These are phyloP conservation scores for Trochalopteron elliotii DNA, from an alignment of 2,113 vertebrate genomes.

Conservation along the genomic window DNA sequence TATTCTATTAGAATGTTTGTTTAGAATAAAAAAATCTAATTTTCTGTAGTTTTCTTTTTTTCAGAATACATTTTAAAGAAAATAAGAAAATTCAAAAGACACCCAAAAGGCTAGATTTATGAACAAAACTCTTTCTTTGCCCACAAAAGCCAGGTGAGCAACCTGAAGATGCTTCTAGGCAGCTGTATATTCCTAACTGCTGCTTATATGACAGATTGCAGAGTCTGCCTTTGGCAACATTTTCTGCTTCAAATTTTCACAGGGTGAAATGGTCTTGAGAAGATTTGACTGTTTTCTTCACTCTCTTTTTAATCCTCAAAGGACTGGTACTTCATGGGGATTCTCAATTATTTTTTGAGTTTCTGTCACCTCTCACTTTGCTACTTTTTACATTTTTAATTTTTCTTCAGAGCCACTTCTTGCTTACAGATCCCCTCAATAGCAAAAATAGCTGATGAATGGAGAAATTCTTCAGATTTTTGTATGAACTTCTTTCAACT, in stretches of 20 bases:
- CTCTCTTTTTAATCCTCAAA: not conserved
- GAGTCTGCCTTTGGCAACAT: slow-evolving; percentile 26
- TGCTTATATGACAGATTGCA: slow-evolving; percentile 12
- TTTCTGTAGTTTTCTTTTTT: not conserved
- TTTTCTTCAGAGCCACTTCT: not conserved
- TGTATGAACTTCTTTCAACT: not conserved
- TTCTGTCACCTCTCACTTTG: not conserved
- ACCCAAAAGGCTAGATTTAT: not conserved
- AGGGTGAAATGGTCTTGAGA: not conserved
- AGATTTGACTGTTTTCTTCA: not conserved
- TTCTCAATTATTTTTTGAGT: not conserved
- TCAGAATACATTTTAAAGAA: not conserved
- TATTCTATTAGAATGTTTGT: not conserved
- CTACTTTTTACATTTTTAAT: not conserved
- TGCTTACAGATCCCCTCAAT: not conserved
- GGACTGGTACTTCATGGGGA: not conserved
- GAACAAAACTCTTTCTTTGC: not conserved
- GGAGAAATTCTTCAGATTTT: not conserved
- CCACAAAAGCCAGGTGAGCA: slow-evolving; percentile 10
- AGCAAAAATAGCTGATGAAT: not conserved
- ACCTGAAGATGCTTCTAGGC: slow-evolving; percentile 28
- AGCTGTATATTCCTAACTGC: slow-evolving; percentile 30
- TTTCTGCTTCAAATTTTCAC: slow-evolving; percentile 29
- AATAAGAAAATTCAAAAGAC: not conserved
- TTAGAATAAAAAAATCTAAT: not conserved